Conservation (phyloP, 2,888 invertebrate species). For the Desoria tigrina region DNA sequence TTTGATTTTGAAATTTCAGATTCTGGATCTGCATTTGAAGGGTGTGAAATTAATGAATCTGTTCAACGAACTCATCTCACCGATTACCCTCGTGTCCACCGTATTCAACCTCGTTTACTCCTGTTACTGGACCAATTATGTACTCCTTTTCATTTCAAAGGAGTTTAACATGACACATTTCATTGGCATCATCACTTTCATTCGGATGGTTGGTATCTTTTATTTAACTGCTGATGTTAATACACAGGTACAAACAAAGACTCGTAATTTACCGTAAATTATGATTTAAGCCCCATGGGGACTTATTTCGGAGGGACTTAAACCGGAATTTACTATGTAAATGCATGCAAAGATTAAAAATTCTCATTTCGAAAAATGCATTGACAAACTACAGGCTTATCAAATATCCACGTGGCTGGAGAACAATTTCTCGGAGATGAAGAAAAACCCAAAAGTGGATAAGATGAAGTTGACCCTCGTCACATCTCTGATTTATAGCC, state of each 20-base stretch:
- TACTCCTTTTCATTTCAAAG: constrained; percentile 1
- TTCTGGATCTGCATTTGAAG: constrained; percentile 32
- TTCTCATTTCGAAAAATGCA: background rate
- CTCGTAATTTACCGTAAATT: background rate
- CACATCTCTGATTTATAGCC: constrained; percentile 30
- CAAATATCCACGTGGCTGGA: constrained; percentile 32
- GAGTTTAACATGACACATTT: constrained; percentile 7
- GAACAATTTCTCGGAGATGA: constrained; percentile 17
- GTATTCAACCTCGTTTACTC: constrained; percentile 20
- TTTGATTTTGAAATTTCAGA: constrained; percentile 10
- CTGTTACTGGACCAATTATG: constrained; percentile 33
- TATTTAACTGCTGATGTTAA: constrained; percentile 29
- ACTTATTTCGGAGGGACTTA: background rate
- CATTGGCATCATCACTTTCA: constrained; percentile 15
- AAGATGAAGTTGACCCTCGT: constrained; percentile 27
- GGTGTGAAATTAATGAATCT: constrained; percentile 26
- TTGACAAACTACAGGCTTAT: constrained; percentile 22
- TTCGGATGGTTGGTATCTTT: constrained; percentile 22
- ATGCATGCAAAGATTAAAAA: background rate
- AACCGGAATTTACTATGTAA: background rate
- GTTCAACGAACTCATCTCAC: constrained; percentile 26
- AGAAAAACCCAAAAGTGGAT: constrained; percentile 22
- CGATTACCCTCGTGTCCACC: constrained; percentile 25
- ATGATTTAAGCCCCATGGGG: too few species aligned
- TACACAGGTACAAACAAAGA: constrained; percentile 20